Base-by-base conservation (phyloP, 1,140 invertebrate species). In the Trypoxylus dichotomus region DNA sequence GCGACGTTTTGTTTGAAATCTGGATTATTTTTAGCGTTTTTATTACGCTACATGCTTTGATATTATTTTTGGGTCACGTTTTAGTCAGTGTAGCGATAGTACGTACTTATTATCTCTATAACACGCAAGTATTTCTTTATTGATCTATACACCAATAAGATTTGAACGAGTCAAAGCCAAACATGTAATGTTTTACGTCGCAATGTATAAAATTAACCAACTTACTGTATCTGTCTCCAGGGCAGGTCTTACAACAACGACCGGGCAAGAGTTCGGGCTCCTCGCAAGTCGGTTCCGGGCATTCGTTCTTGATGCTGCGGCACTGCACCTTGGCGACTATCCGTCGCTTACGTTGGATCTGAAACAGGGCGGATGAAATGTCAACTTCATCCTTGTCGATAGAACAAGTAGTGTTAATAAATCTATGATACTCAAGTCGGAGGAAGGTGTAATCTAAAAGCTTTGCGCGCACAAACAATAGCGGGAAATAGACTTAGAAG, bases 171-270 rank as follows among this genome's bases (percentile, higher is more conserved):
- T n/a, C n/a, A n/a, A n/a, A n/a, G n/a, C n/a, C 15, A 43, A 1
- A 43, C 1, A 43, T 43, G 42, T 43, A 43, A 8, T 8, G 1
- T 11, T 43, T 8, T 10, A 43, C 15, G 7, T 43, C 10, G 7
- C 1, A 43, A 73, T 15, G 32, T 3, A 73, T 1, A n/a, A 73
- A 73, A n/a, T 10, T 41, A 74, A 32, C n/a, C n/a, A 15, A 92
- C 93, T 94, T 87, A 94, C 93, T 92, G 84, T 90, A 88, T 19
- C 88, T 83, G 85, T 95, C 92, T 77, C 91, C 93, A 13, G 94
- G 94, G 86, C 95, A 97, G 0, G 92, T 92, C 89, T 97, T 97
- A 88, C 96, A 97, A 87, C 96, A 97, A 83, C 92, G 89, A 63
- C 94, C 95, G 6, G 94, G 93, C 42, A 93, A 87, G 11, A 96